These are phyloP conservation scores for Periphyllus acericola DNA, from an alignment of 2,888 invertebrate species.

Conservation along the genomic window DNA sequence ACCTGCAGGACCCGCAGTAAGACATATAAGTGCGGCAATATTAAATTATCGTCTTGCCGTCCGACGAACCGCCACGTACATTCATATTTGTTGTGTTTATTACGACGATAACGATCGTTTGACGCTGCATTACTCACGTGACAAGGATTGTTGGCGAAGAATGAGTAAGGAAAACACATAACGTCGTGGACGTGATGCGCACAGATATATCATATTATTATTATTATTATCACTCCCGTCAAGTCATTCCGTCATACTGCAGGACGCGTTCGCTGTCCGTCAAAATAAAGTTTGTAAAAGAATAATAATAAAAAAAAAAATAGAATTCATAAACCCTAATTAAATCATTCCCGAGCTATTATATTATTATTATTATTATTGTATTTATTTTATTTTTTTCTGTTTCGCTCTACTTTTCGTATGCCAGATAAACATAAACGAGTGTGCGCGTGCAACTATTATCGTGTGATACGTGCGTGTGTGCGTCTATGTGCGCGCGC, in stretches of 20 bases:
- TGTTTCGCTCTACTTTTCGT: slow-evolving; percentile 39
- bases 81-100: too few species aligned
- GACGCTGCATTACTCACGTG: not conserved
- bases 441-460: not conserved
- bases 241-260: not conserved
- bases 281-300: slow-evolving; percentile 22
- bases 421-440: not conserved
- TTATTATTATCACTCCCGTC: not conserved
- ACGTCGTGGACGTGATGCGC: not conserved
- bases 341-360: slow-evolving; percentile 37
- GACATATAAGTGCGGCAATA: too few species aligned
- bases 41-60: too few species aligned
- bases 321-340: slow-evolving; percentile 11
- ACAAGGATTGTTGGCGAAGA: slow-evolving; percentile 9
- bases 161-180: slow-evolving; percentile 43
- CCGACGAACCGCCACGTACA: too few species aligned
- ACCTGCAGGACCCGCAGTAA: too few species aligned
- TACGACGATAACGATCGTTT: slow-evolving; percentile 4
- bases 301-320: slow-evolving; percentile 3
- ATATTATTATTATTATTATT: slow-evolving; percentile 10
- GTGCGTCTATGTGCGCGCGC: not conserved
- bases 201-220: not conserved
- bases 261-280: slow-evolving; percentile 17
- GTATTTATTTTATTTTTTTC: not conserved
- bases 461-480: not conserved